Evolutionary conservation across 2,888 invertebrate species (phyloP), one percentile per base, ranked within the genome.

Genomic region (Epirrhoe tristata): DNA sequence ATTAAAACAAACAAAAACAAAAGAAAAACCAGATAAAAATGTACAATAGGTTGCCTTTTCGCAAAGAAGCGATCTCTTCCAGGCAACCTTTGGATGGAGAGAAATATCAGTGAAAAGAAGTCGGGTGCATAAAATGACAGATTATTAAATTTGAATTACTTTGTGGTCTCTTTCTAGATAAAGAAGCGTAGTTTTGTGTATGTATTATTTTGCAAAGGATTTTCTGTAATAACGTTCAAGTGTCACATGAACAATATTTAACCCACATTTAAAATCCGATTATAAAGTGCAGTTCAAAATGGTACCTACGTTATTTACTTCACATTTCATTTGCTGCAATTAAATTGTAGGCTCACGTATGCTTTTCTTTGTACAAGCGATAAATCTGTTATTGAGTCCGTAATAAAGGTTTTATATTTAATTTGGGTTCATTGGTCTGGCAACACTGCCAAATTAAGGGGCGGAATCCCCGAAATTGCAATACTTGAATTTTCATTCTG

Each of bases 341-440:
- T 55, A 51, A 51, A 63, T 43, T 51, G 57, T 53, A 8, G 57
- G 43, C 8, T 43, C 16, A 16, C 39, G 55, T 62, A 57, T 50
- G 50, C 46, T n/a, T 56, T 59, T 63, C 63, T 57, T 63, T 67
- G 60, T 63, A 51, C 51, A 54, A 58, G 17, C 56, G 36, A 56
- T 53, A 52, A 52, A 67, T 53, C 52, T 56, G 58, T 52, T 63
- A 63, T 67, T 63, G 63, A 61, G 32, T n/a, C 58, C 55, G 63
- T 63, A 73, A 69, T 71, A 69, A 73, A 71, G 66, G 46, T 71
- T 75, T 75, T 72, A 75, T 74, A 72, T 77, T 76, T 71, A 75
- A 79, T 81, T 76, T 74, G 73, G 69, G 75, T 71, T 76, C 77
- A 78, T 77, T 80, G 81, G 70, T 63, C 72, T 68, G 76, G 70